Evolutionary conservation across 2,888 invertebrate genomes (phyloP), one percentile per base, ranked within the genome.

Genomic region (Stegana nigrithorax): DNA sequence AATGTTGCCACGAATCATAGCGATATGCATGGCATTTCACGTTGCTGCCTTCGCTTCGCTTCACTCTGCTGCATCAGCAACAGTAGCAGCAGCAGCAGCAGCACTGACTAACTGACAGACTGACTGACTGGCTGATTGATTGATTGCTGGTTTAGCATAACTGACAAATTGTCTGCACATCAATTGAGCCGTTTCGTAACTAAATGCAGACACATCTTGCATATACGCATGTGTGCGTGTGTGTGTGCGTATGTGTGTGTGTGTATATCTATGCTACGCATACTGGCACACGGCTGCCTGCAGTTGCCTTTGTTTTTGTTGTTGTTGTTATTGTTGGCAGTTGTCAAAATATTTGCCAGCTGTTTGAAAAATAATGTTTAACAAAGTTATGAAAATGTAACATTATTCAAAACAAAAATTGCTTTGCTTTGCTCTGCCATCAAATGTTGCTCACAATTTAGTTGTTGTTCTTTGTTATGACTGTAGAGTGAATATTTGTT

Each of bases 101-200:
- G 10, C 44, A 53, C 50, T 59, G 14, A 39, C 21, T 44, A 8
- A 6, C 12, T 50, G 8, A 29, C 36, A 21, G 53, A 55, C 36
- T 55, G 53, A 55, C 36, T 55, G 51, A 51, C 27, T 27, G 27
- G 27, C 27, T 29, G 51, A 51, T 51, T 51, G 51, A 51, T 29
- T 51, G 53, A 55, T 55, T 21, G 32, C 36, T 55, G 53, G 53
- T 55, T 55, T 55, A 55, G 53, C 26, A 55, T 61, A 45, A 53
- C 53, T 61, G 64, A 64, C 64, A 64, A 64, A 64, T 61, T 64
- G 64, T 61, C 25, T 64, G 53, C 45, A 58, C 58, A 47, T 58
- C 53, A 53, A 59, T 61, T 51, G 29, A 60, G 53, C 29, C 36
- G 57, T 39, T 60, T 4, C 53, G 57, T 59, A 60, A 36, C 62